Evolutionary conservation across 2,113 vertebrate species (phyloP), one percentile per base, ranked within the genome.

Genomic region (Delphinapterus leucas): DNA sequence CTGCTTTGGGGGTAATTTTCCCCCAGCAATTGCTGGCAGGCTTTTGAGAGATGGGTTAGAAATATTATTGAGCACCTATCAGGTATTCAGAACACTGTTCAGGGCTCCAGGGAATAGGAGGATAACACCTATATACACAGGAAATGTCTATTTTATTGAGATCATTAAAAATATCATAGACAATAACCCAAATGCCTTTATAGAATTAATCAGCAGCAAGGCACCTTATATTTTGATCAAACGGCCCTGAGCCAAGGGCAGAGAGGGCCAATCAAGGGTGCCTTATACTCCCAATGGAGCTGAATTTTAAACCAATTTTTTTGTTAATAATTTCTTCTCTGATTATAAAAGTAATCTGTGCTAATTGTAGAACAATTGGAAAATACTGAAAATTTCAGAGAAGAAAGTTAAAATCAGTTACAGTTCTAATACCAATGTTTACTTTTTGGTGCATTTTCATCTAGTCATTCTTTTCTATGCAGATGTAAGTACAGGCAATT

Each of bases 1-100:
- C 55, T 55, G 55, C 18, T 55, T n/a, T 89, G 18, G 28, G 61
- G 36, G 9, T 93, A 91, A 92, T 95, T 96, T 95, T 38, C n/a
- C 44, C 17, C 26, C 53, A 97, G 61, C 5, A 91, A 47, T 15
- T 31, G 13, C n/a, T 90, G 73, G n/a, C 26, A 84, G 49, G 28
- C 65, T 88, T 94, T 90, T 74, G 55, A 90, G 49, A 94, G 15
- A 63, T 31, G 21, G 23, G 2, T 86, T 88, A 92, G 41, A 88
- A 83, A 68, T 93, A 83, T 68, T 63, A 79, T 26, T 67, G 67
- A 89, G 47, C 25, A 21, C 17, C 14, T 31, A 26, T 33, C 38
- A 77, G 8, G 2, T 58, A 31, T 47, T 41, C 17, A 41, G 21
- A 94, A 53, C 23, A 84, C 6, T 67, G 17, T 23, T 53, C 8